Base-by-base conservation (phyloP, 2,113 vertebrate species). In the Mellivora capensis region DNA sequence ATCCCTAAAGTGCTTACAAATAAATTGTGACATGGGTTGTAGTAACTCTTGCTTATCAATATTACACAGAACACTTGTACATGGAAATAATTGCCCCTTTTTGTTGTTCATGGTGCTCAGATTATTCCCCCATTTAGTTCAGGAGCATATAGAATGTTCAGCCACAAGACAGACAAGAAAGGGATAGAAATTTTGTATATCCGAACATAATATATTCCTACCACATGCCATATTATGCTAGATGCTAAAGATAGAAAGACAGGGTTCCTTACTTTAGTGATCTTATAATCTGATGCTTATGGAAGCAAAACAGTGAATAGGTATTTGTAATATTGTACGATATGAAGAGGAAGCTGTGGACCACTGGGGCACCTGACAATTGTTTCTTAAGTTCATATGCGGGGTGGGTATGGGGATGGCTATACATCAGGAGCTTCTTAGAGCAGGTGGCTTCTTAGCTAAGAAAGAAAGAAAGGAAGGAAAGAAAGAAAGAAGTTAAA, bases 271-370 rank as follows among this genome's bases (percentile, higher is more conserved):
- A 37, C 18, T 82, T 91, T 37, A 72, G 14, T 54, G 12, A 67
- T 37, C n/a, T 80, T 90, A 85, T 87, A 93, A 86, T 96, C 91
- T 79, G 47, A 96, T 64, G 6, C 7, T 86, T n/a, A 91, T 81
- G 49, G 96, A 96, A 77, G 92, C 76, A 83, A 97, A 95, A 94
- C 92, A 77, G 27, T 49, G 92, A 93, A 14, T 15, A 81, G 82
- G 15, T 25, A 6, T 64, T 80, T 47, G 10, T 49, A 49, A 39
- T 31, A 59, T 27, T 1, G 57, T 71, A 21, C 23, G n/a, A 47
- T 39, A 42, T 62, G n/a, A 87, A 77, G 42, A 95, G 18, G 54
- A 96, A 76, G 27, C 27, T 52, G 0, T 20, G 31, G 12, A 64
- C 42, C 23, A 5, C 2, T 23, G 25, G 9, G 15, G 12, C 7